A percentile compares a stretch with the other conserved stretches of the same genome.
Conservation (phyloP, 2,888 invertebrate genomes). For the Drosophila imparisetae region DNA sequence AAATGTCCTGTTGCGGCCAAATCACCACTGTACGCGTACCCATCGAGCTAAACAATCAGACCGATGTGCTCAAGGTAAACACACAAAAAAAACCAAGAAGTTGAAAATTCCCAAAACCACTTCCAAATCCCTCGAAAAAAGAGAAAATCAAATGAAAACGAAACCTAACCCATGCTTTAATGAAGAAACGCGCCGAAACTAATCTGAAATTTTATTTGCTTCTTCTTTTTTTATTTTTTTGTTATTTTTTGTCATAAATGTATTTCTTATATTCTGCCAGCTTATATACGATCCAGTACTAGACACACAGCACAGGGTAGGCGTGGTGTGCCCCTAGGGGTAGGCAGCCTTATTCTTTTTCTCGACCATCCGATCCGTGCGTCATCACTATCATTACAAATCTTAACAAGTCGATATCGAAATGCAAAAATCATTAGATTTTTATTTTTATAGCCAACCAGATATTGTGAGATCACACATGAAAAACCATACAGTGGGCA, state of each 20-base stretch:
- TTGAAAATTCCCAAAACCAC: constrained; percentile 9
- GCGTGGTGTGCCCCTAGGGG: constrained; percentile 67
- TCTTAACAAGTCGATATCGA: constrained; percentile 57
- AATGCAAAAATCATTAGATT: constrained; percentile 29
- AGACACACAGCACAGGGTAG: constrained; percentile 83
- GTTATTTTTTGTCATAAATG: constrained; percentile 29
- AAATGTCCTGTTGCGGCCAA: constrained; percentile 89
- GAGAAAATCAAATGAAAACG: background rate
- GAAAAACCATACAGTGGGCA: constrained; percentile 43
- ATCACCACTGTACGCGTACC: constrained; percentile 90
- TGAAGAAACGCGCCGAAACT: constrained; percentile 41
- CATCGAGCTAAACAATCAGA: constrained; percentile 90
- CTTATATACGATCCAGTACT: constrained; percentile 80
- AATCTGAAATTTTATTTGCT: constrained; percentile 52
- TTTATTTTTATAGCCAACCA: constrained; percentile 33
- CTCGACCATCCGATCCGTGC: constrained; percentile 37
- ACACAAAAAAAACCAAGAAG: background rate
- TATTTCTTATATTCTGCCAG: constrained; percentile 47
- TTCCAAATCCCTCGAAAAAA: constrained; percentile 4
- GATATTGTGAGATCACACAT: constrained; percentile 53
- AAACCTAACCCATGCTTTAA: constrained; percentile 43
- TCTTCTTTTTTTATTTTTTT: constrained; percentile 42
- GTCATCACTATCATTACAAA: constrained; percentile 51
- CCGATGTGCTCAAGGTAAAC: constrained; percentile 91
- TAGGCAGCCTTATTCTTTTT: constrained; percentile 39